phyloP scores from a whole-genome alignment of 2,888 invertebrate genomes.

The Euplexia lucipara region DNA sequence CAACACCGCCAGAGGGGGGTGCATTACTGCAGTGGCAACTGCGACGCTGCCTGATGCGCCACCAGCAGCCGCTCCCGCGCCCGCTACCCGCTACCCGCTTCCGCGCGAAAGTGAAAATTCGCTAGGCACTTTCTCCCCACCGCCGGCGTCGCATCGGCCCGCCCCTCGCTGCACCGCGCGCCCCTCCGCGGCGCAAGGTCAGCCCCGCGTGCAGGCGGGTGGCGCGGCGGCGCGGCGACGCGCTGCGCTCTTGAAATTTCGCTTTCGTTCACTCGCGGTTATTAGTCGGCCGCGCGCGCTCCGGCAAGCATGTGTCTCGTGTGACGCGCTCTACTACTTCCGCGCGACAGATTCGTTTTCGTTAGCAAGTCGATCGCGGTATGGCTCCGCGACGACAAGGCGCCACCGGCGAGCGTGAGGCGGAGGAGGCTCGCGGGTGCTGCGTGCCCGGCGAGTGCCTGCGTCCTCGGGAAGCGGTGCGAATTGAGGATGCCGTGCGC shows the following conservation, averaged over 20 bases:
- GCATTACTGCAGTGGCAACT: constrained; percentile 6
- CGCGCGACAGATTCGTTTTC: constrained; percentile 85
- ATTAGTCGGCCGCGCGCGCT: constrained; percentile 92
- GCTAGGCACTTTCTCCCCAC: constrained; percentile 90
- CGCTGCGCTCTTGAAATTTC: constrained; percentile 93
- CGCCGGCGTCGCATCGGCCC: constrained; percentile 74
- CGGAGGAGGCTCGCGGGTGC: constrained; percentile 92
- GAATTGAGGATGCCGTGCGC: constrained; percentile 95
- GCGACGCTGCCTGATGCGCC: constrained; percentile 24
- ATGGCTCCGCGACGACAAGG: constrained; percentile 90
- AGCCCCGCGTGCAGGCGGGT: constrained; percentile 84
- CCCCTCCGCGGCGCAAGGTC: constrained; percentile 81
- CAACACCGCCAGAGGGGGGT: neutral
- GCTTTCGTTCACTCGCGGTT: constrained; percentile 92
- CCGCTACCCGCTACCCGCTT: constrained; percentile 74
- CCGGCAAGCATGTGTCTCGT: constrained; percentile 91
- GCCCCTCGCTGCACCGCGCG: constrained; percentile 71
- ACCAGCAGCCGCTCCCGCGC: constrained; percentile 74
- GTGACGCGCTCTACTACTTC: constrained; percentile 87
- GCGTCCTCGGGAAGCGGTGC: constrained; percentile 92
- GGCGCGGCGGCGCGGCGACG: constrained; percentile 84
- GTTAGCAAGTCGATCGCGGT: constrained; percentile 79
- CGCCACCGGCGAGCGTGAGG: constrained; percentile 87
- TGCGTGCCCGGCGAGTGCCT: constrained; percentile 97
- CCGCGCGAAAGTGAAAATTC: constrained; percentile 89